These are phyloP conservation scores for Papio anubis DNA, from an alignment of 2,113 vertebrate genomes.

Conservation along the genomic window DNA sequence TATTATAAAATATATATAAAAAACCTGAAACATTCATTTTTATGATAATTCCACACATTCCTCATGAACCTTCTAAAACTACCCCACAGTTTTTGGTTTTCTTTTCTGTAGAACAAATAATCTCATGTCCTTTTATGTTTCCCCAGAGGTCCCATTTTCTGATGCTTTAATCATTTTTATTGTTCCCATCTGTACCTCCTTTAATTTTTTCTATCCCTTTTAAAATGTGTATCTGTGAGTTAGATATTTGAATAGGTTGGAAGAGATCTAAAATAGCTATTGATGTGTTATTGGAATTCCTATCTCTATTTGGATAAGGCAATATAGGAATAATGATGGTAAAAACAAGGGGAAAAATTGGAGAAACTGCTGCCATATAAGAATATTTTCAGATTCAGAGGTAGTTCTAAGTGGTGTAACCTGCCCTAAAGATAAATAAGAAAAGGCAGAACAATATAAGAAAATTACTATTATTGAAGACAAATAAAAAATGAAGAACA, in stretches of 20 bases:
- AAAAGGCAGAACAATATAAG: background rate
- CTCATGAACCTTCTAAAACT: slow-evolving; percentile 1
- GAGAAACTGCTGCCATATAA: background rate
- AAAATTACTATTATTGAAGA: slow-evolving; percentile 1
- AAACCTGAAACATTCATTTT: background rate
- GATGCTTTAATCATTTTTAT: slow-evolving; percentile 76
- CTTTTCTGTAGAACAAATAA: slow-evolving; percentile 64
- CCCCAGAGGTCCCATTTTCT: slow-evolving; percentile 49
- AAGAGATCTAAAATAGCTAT: background rate
- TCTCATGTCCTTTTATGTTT: slow-evolving; percentile 72
- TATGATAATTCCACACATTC: slow-evolving; percentile 45
- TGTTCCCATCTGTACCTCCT: slow-evolving; percentile 64
- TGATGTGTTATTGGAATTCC: background rate
- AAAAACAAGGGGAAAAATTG: background rate
- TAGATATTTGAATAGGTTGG: background rate
- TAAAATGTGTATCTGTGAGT: slow-evolving; percentile 40
- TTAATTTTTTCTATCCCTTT: slow-evolving; percentile 26
- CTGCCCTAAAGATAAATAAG: background rate
- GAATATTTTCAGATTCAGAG: background rate
- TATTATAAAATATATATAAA: background rate
- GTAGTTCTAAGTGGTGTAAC: background rate
- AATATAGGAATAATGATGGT: background rate
- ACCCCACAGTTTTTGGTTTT: background rate
- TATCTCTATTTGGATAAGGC: background rate
- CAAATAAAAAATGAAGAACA: background rate